Percentiles rank a stretch among this genome's conserved stretches.
phyloP scores from a whole-genome alignment of 2,888 invertebrate species.

The Eilema depressum region DNA sequence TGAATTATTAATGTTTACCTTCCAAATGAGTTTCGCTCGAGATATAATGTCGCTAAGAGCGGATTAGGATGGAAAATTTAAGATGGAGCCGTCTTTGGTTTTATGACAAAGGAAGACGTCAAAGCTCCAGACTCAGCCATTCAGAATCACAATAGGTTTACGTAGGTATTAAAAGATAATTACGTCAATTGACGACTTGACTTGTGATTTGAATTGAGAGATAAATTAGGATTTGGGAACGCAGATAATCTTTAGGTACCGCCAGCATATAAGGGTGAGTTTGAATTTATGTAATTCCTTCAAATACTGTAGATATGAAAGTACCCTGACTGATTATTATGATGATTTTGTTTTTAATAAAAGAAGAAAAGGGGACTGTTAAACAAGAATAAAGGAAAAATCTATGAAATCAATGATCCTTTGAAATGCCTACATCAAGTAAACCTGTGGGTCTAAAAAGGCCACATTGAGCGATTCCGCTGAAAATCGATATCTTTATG shows the following conservation, averaged over 20 bases:
- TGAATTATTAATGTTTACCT: constrained; percentile 68
- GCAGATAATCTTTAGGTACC: neutral
- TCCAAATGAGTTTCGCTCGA: constrained; percentile 48
- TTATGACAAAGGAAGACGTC: constrained; percentile 44
- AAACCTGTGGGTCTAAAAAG: too few relatives aligned
- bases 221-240: constrained; percentile 12
- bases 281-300: neutral
- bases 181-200: constrained; percentile 34
- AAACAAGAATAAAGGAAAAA: too few relatives aligned
- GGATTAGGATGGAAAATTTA: constrained; percentile 44
- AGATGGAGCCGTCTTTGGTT: constrained; percentile 34
- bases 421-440: too few relatives aligned
- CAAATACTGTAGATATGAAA: neutral
- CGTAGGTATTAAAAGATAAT: constrained; percentile 30
- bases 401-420: too few relatives aligned
- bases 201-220: constrained; percentile 19
- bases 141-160: constrained; percentile 40
- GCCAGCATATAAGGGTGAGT: neutral
- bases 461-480: too few relatives aligned
- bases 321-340: too few relatives aligned
- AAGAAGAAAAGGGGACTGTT: too few relatives aligned
- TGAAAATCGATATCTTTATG: too few relatives aligned
- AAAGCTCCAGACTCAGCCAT: constrained; percentile 37
- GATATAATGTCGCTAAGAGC: constrained; percentile 46
- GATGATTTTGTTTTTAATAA: too few relatives aligned